phyloP scores from a whole-genome alignment of 2,113 vertebrate genomes.

The Coryphaenoides rupestris region DNA sequence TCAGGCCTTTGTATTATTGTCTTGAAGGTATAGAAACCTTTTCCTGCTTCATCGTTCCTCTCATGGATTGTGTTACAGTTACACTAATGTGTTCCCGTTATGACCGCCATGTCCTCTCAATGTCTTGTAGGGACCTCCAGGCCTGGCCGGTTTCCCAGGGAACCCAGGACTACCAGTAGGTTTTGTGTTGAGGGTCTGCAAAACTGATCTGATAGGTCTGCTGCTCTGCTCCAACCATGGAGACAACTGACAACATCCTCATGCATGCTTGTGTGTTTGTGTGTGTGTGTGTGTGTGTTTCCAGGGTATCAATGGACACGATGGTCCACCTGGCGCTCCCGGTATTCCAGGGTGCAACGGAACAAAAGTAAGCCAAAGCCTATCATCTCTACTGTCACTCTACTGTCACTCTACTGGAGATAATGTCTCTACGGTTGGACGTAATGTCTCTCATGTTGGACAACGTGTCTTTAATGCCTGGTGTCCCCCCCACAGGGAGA shows the following conservation, averaged over 20 bases:
- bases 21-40: no score
- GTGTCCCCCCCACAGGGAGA: conserved; percentile 89
- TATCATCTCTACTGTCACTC: not conserved
- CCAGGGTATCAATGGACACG: conserved; percentile 93
- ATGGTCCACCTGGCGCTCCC: conserved; percentile 83
- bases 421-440: no score
- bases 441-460: no score
- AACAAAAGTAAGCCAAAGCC: conserved; percentile 81
- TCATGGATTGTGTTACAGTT: no score
- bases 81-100: not conserved
- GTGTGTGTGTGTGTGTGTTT: conserved; percentile 8
- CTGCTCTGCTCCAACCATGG: not conserved
- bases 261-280: not conserved
- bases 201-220: not conserved
- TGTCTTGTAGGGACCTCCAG: conserved; percentile 81
- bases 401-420: not conserved
- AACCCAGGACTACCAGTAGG: conserved; percentile 92
- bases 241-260: not conserved
- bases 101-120: conserved; percentile 28
- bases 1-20: no score
- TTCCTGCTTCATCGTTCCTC: not conserved
- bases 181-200: conserved; percentile 34
- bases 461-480: not conserved
- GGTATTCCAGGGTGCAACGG: conserved; percentile 98
- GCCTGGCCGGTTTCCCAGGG: conserved; percentile 87